phyloP scores from a whole-genome alignment of 2,113 vertebrate genomes.

The Oplegnathus fasciatus region DNA sequence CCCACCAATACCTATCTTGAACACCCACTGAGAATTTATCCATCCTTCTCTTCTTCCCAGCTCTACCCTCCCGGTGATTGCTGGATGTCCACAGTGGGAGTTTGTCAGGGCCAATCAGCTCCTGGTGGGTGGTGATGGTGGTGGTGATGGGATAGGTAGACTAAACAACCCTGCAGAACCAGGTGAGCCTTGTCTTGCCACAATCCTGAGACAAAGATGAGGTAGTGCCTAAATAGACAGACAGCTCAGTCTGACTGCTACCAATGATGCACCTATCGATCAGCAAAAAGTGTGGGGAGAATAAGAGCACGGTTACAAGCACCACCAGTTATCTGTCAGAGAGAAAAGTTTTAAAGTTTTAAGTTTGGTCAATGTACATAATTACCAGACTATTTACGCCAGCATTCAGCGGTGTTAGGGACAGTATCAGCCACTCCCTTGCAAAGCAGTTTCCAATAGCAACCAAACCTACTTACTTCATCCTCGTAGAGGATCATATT shows the following conservation, averaged over 20 bases:
- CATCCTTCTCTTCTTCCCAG: conserved; percentile 37
- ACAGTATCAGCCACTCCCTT: conserved; percentile 43
- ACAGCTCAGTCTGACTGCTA: neutral
- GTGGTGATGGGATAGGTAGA: conserved; percentile 27
- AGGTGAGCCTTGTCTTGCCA: conserved; percentile 12
- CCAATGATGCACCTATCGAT: conserved; percentile 1
- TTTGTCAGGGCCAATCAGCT: conserved; percentile 59
- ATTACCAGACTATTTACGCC: neutral
- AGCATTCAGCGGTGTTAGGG: conserved; percentile 7
- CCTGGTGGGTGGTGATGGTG: conserved; percentile 35
- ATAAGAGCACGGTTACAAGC: neutral
- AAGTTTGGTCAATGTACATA: neutral
- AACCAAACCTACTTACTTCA: conserved; percentile 56
- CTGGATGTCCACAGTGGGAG: conserved; percentile 62
- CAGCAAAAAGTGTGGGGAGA: neutral
- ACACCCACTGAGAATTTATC: conserved; percentile 54
- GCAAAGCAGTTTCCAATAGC: conserved; percentile 77
- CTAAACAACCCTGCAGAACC: conserved; percentile 34
- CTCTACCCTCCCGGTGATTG: conserved; percentile 30
- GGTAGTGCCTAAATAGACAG: neutral
- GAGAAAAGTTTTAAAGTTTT: neutral
- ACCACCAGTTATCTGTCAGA: neutral
- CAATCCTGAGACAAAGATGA: conserved; percentile 13
- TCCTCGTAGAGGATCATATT: conserved; percentile 28
- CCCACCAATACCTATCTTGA: conserved; percentile 20